Percentiles rank a stretch among this genome's conserved stretches.
Evolutionary conservation across 2,113 vertebrate species (phyloP).

Genomic region (Neopipo cinnamomea): DNA sequence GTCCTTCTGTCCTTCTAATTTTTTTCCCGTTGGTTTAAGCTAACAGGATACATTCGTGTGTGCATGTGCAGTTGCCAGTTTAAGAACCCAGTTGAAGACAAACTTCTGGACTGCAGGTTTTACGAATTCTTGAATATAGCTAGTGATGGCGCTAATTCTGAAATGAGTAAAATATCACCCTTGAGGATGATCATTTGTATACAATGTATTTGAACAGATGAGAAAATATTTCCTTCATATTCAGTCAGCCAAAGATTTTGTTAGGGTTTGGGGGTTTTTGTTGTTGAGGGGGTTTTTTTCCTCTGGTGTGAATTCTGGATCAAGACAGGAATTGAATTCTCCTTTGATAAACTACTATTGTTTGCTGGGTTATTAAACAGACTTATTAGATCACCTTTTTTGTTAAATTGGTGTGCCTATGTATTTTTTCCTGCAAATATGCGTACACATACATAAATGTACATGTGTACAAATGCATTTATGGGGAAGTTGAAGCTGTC

Average conservation of each 20-base stretch:
- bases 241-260: background rate
- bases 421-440: background rate
- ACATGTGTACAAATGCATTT: background rate
- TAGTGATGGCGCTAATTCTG: constrained; percentile 50
- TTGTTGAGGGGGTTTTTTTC: background rate
- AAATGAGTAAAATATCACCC: constrained; percentile 60
- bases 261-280: background rate
- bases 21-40: background rate
- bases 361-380: background rate
- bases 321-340: constrained; percentile 39
- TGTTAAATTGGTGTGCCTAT: background rate
- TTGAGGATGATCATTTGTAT: constrained; percentile 50
- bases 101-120: background rate
- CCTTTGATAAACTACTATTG: background rate
- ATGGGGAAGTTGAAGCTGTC: background rate
- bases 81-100: constrained; percentile 35
- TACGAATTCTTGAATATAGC: constrained; percentile 58
- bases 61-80: background rate
- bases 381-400: background rate
- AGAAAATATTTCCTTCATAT: background rate
- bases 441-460: background rate
- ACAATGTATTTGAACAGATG: constrained; percentile 8
- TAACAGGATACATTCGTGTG: too few relatives aligned
- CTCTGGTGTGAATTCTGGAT: background rate
- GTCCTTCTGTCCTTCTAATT: background rate